Conservation (phyloP, 2,797 vertebrate genomes). For the Peromyscus nudipes region DNA sequence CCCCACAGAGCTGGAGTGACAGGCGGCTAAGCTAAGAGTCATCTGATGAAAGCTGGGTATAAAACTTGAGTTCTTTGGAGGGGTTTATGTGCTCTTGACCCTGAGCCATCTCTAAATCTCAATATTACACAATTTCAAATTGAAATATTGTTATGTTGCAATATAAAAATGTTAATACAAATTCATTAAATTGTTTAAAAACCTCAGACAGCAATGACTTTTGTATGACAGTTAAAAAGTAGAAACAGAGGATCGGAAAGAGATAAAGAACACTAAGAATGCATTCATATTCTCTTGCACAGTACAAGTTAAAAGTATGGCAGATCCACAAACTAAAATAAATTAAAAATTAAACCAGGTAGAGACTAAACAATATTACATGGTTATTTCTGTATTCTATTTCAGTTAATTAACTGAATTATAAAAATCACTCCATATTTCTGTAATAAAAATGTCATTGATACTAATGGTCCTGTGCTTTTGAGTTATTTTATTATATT, state of each 20-base stretch:
- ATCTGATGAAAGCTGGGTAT: neutral
- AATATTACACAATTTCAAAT: slow-evolving; percentile 25
- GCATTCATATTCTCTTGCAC: slow-evolving; percentile 9
- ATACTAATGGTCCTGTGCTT: slow-evolving; percentile 9
- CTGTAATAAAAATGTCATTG: slow-evolving; percentile 21
- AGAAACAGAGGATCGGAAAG: slow-evolving; percentile 20
- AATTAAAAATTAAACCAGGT: slow-evolving; percentile 6
- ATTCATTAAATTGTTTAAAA: slow-evolving; percentile 59
- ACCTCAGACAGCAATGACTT: slow-evolving; percentile 54
- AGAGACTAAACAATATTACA: slow-evolving; percentile 15
- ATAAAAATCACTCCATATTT: slow-evolving; percentile 25
- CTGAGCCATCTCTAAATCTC: neutral
- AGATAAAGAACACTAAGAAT: slow-evolving; percentile 27
- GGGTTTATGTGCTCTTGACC: neutral
- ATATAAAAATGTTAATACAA: slow-evolving; percentile 59
- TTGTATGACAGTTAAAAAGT: slow-evolving; percentile 16
- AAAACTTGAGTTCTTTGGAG: neutral
- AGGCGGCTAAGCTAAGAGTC: neutral
- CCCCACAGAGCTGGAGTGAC: neutral
- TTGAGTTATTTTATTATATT: slow-evolving; percentile 50
- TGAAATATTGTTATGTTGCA: neutral
- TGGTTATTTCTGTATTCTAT: slow-evolving; percentile 15
- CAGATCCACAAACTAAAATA: neutral
- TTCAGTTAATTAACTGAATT: slow-evolving; percentile 59
- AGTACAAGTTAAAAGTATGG: neutral